These are phyloP conservation scores for Amblyjoppa proteus DNA, from an alignment of 2,888 invertebrate species.

Conservation along the genomic window DNA sequence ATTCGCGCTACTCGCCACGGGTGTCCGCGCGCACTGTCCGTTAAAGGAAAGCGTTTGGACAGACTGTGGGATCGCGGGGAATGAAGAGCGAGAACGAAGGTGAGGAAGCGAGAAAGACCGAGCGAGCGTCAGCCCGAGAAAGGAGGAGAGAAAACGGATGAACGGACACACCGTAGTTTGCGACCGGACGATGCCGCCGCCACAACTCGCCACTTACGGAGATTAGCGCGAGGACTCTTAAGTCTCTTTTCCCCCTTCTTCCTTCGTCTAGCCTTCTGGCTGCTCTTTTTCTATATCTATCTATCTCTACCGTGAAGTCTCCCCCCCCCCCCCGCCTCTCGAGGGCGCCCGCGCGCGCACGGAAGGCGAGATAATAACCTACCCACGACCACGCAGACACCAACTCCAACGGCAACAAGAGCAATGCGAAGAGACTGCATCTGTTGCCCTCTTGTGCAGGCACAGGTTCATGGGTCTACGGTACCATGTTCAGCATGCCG, in stretches of 20 bases:
- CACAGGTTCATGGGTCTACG: slow-evolving; percentile 9
- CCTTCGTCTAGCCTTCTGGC: slow-evolving; percentile 13
- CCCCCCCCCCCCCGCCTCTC: background rate
- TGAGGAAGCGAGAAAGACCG: slow-evolving; percentile 12
- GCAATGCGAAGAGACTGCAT: slow-evolving; percentile 10
- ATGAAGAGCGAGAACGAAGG: slow-evolving; percentile 53
- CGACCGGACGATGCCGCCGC: slow-evolving; percentile 56
- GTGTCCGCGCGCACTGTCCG: slow-evolving; percentile 69
- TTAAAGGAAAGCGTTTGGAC: slow-evolving; percentile 73
- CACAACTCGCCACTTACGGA: slow-evolving; percentile 67
- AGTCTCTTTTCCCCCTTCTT: slow-evolving; percentile 35
- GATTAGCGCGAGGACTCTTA: slow-evolving; percentile 64
- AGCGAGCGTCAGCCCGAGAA: background rate
- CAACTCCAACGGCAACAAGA: slow-evolving; percentile 22
- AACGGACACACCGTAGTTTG: slow-evolving; percentile 58
- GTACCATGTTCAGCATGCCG: background rate
- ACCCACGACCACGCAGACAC: slow-evolving; percentile 15
- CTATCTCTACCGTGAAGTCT: slow-evolving; percentile 13
- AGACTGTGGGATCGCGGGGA: slow-evolving; percentile 73
- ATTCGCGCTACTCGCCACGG: slow-evolving; percentile 70
- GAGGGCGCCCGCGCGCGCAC: background rate
- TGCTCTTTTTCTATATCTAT: slow-evolving; percentile 6
- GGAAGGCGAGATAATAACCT: slow-evolving; percentile 59
- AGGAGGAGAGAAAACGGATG: slow-evolving; percentile 55
- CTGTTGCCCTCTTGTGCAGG: slow-evolving; percentile 5